These are phyloP conservation scores for Smittia sp. DNA, from an alignment of 2,888 invertebrate genomes.

Conservation along the genomic window DNA sequence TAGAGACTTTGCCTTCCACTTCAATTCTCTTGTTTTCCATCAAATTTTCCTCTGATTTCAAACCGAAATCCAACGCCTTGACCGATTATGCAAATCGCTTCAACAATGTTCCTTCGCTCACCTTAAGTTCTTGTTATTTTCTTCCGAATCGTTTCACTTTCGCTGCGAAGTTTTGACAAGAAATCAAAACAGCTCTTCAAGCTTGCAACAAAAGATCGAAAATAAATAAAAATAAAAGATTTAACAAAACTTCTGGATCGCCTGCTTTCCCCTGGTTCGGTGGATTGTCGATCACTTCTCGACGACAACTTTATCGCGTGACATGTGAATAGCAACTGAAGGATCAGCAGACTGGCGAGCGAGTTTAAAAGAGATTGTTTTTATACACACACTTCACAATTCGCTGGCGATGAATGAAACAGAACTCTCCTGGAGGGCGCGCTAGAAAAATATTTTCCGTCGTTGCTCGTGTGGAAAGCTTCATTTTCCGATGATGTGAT, in stretches of 20 bases:
- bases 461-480: not conserved
- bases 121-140: not conserved
- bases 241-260: not conserved
- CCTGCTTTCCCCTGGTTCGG: not conserved
- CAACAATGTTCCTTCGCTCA: not conserved
- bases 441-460: not conserved
- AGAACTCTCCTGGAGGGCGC: not conserved
- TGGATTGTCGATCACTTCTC: slow-evolving; percentile 3
- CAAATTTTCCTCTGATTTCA: not conserved
- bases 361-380: slow-evolving; percentile 20
- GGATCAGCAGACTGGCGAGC: not conserved
- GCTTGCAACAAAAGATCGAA: not conserved
- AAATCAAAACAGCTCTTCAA: not conserved
- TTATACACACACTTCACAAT: slow-evolving; percentile 2
- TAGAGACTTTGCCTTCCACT: too few relatives aligned
- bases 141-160: not conserved
- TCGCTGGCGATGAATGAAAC: not conserved
- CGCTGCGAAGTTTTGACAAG: not conserved
- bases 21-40: not conserved
- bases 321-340: slow-evolving; percentile 30
- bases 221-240: not conserved
- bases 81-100: not conserved
- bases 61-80: not conserved
- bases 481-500: not conserved
- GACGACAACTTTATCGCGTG: slow-evolving; percentile 35